A percentile compares a stretch with the other conserved stretches of the same genome.
Conservation (phyloP, 2,888 invertebrate genomes). For the Eupithecia vulgata region DNA sequence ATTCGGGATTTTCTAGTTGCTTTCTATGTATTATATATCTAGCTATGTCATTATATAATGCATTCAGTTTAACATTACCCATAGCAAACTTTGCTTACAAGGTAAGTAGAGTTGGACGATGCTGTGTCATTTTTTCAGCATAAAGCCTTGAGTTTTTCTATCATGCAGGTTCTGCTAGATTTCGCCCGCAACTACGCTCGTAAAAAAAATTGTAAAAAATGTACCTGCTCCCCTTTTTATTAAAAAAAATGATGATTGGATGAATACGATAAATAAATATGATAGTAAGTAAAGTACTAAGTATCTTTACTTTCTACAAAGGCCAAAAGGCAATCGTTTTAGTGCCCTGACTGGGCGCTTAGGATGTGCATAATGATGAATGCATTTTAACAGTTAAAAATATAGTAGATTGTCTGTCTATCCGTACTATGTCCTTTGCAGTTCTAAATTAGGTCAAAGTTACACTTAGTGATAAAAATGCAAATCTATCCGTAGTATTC, state of each 20-base stretch:
- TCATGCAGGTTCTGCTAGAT: not conserved
- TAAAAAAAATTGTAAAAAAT: too few relatives aligned
- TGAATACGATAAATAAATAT: too few relatives aligned
- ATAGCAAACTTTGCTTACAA: not conserved
- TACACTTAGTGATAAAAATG: conserved; percentile 52
- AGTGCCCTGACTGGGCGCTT: too few relatives aligned
- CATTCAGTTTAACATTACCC: not conserved
- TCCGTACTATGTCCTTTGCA: conserved; percentile 63
- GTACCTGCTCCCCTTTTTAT: too few relatives aligned
- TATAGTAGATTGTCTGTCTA: conserved; percentile 34
- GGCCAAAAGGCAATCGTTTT: too few relatives aligned
- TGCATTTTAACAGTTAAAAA: not conserved
- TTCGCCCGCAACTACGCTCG: not conserved
- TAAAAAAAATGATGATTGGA: too few relatives aligned
- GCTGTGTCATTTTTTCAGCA: not conserved
- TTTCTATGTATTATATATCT: not conserved
- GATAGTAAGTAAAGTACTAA: too few relatives aligned
- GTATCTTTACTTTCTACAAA: too few relatives aligned
- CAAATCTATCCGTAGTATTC: conserved; percentile 31
- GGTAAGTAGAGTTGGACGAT: too few relatives aligned
- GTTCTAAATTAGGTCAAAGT: conserved; percentile 75
- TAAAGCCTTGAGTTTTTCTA: not conserved
- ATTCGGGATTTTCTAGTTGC: not conserved
- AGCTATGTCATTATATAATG: not conserved
- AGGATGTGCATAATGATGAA: too few relatives aligned